phyloP scores from a whole-genome alignment of 2,797 vertebrate species.

The Cercopithecus hamlyni region DNA sequence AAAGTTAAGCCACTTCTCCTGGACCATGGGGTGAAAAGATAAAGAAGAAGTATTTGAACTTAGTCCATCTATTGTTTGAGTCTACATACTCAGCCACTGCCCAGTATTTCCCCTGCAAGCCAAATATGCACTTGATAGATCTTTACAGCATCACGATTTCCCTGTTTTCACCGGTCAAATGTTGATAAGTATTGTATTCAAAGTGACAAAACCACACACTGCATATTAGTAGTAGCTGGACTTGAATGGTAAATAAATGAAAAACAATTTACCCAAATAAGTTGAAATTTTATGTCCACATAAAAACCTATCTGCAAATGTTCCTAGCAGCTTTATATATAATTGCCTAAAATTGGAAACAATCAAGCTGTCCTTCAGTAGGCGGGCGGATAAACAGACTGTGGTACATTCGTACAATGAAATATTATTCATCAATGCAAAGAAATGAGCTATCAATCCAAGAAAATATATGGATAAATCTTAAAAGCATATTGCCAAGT shows the following conservation, averaged over 20 bases:
- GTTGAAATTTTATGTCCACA: not conserved
- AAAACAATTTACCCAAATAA: not conserved
- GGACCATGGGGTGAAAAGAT: not conserved
- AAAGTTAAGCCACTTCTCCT: not conserved
- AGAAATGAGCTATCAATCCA: not conserved
- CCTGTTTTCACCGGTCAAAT: not conserved
- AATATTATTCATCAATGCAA: not conserved
- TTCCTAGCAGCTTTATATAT: not conserved
- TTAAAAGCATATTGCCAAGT: not conserved
- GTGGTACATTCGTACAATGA: not conserved
- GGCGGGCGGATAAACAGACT: not conserved
- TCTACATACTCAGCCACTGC: not conserved
- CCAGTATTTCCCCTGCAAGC: not conserved
- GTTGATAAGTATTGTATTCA: not conserved
- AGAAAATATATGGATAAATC: not conserved
- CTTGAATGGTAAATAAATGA: not conserved
- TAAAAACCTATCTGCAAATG: not conserved
- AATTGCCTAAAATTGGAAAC: not conserved
- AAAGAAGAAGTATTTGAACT: not conserved
- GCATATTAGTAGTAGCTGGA: not conserved
- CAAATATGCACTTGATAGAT: not conserved
- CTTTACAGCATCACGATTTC: rapidly evolving
- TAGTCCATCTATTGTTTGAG: not conserved
- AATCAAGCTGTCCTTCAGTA: not conserved
- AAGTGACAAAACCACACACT: not conserved